Evolutionary conservation across 2,888 invertebrate species (phyloP).

Genomic region (Troilus luridus): DNA sequence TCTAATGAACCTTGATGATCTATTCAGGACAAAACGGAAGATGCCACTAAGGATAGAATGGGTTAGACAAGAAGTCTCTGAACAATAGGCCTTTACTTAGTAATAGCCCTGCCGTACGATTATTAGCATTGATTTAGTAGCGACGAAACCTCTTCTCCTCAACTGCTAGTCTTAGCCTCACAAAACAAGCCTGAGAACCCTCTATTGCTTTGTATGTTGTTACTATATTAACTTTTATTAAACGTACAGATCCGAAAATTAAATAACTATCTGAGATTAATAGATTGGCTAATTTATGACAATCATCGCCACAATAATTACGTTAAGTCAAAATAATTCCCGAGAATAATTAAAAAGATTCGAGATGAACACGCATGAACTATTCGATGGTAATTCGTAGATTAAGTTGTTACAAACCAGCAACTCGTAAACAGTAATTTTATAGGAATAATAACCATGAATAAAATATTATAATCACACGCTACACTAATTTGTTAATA

Average conservation of each 20-base stretch:
- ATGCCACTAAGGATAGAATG: slow-evolving; percentile 15
- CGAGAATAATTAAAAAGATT: neutral
- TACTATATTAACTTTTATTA: neutral
- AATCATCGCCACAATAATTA: neutral
- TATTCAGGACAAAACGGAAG: neutral
- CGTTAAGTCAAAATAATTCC: neutral
- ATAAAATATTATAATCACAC: neutral
- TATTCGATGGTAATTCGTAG: neutral
- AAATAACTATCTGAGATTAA: neutral
- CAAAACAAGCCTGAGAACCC: neutral
- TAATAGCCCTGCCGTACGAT: slow-evolving; percentile 52
- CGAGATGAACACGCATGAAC: neutral
- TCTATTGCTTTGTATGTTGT: neutral
- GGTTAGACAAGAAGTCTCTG: neutral
- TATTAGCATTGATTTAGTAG: slow-evolving; percentile 50
- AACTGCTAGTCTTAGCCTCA: neutral
- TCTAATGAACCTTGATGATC: neutral
- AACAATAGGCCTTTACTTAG: slow-evolving; percentile 37
- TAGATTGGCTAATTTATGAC: neutral
- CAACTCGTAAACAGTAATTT: neutral
- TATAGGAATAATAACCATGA: neutral
- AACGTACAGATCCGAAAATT: neutral
- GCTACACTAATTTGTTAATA: neutral
- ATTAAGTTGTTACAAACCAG: neutral
- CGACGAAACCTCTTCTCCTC: neutral